phyloP scores from a whole-genome alignment of 1,140 invertebrate genomes.

The Musca vetustissima region DNA sequence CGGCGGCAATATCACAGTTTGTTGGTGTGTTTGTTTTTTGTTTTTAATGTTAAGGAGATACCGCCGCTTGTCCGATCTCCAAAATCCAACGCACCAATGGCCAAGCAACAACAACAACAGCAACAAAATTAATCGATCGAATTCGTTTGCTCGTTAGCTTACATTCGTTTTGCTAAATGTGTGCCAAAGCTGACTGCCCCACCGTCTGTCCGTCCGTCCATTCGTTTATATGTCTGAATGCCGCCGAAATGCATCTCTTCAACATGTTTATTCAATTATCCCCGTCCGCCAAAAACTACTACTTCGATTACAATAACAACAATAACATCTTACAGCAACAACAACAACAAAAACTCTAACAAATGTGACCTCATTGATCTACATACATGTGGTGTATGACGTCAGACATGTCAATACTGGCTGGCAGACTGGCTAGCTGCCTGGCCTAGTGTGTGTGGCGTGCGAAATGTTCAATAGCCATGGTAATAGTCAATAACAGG shows the following conservation, averaged over 20 bases:
- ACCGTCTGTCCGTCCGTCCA: too few species aligned
- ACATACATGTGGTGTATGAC: slow-evolving; percentile 3
- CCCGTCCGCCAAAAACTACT: not conserved
- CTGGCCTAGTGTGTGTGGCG: too few species aligned
- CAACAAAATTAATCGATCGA: too few species aligned
- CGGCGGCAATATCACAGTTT: not conserved
- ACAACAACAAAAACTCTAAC: not conserved
- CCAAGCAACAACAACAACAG: too few species aligned
- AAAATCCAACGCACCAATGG: not conserved
- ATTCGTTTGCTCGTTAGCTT: too few species aligned
- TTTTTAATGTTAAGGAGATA: too few species aligned
- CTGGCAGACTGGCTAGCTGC: too few species aligned
- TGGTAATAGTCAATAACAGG: too few species aligned
- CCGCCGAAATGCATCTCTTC: not conserved
- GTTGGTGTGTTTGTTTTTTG: too few species aligned
- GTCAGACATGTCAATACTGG: slow-evolving; percentile 10
- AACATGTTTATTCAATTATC: slow-evolving; percentile 24
- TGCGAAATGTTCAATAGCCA: too few species aligned
- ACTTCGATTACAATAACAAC: too few species aligned
- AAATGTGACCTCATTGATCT: slow-evolving; percentile 21
- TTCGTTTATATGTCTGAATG: not conserved
- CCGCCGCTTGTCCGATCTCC: not conserved
- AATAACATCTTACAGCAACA: not conserved
- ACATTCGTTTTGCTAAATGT: not conserved
- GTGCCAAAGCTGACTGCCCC: not conserved